phyloP scores from a whole-genome alignment of 2,888 invertebrate species.

The Diachrysia chrysitis region DNA sequence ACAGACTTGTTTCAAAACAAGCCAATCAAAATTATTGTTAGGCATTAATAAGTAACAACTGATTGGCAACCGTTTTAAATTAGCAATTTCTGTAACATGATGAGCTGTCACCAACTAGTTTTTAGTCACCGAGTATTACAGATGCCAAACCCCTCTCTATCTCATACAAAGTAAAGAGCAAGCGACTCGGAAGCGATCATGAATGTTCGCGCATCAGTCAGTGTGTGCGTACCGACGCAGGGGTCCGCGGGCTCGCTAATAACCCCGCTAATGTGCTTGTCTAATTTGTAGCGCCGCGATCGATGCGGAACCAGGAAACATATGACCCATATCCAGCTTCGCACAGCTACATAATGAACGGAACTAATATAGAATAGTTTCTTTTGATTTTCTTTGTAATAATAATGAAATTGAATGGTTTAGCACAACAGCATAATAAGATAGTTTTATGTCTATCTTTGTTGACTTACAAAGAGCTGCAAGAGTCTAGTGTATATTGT shows the following conservation, averaged over 20 bases:
- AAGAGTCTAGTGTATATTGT: no score
- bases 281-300: slow-evolving; percentile 71
- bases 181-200: slow-evolving; percentile 14
- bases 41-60: neutral
- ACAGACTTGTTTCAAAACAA: neutral
- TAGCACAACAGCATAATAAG: neutral
- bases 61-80: neutral
- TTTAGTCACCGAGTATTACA: neutral
- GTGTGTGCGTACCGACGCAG: slow-evolving; percentile 53
- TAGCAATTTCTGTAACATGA: neutral
- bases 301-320: slow-evolving; percentile 68
- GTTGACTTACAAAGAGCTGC: no score
- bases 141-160: neutral
- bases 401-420: no score
- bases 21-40: neutral
- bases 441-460: neutral
- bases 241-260: slow-evolving; percentile 65
- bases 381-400: no score
- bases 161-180: neutral
- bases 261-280: slow-evolving; percentile 74
- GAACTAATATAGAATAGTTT: neutral
- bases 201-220: slow-evolving; percentile 17
- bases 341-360: slow-evolving; percentile 4
- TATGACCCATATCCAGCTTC: slow-evolving; percentile 62
- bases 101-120: neutral